These are phyloP conservation scores for Carassius carassius DNA, from an alignment of 2,113 vertebrate genomes.

Conservation along the genomic window DNA sequence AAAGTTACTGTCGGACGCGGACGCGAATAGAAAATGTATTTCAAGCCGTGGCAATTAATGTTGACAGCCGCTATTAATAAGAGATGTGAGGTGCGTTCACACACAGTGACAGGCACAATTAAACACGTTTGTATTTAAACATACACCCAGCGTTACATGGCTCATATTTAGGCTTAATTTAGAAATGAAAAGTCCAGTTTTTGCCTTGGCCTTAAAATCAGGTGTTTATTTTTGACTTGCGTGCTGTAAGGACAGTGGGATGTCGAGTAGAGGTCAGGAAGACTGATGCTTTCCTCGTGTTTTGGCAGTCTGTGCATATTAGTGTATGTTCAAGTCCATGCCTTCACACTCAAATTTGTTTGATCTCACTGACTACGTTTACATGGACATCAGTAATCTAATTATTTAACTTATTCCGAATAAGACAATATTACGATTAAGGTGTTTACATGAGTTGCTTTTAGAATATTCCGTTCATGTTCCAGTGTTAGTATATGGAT, in stretches of 20 bases:
- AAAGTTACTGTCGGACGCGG: background rate
- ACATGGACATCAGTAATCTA: too few species aligned
- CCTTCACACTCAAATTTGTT: too few species aligned
- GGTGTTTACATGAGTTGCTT: too few species aligned
- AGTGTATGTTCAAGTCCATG: background rate
- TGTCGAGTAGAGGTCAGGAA: background rate
- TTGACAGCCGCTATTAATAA: constrained; percentile 22
- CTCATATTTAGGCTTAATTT: background rate
- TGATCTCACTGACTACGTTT: background rate
- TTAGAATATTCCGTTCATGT: too few species aligned
- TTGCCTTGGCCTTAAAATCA: background rate
- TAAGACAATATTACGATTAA: too few species aligned
- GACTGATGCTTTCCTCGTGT: background rate
- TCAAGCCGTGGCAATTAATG: constrained; percentile 8
- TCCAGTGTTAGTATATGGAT: too few species aligned
- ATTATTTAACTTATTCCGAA: too few species aligned
- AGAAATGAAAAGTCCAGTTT: background rate
- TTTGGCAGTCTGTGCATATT: background rate
- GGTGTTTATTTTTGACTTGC: constrained; percentile 8
- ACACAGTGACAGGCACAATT: constrained; percentile 20
- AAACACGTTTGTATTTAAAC: background rate
- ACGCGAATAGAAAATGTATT: constrained; percentile 9
- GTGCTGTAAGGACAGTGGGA: background rate
- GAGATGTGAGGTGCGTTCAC: background rate
- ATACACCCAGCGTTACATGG: background rate